Evolutionary conservation across 2,888 invertebrate genomes (phyloP).

Genomic region (Dasysyrphus tricinctus): DNA sequence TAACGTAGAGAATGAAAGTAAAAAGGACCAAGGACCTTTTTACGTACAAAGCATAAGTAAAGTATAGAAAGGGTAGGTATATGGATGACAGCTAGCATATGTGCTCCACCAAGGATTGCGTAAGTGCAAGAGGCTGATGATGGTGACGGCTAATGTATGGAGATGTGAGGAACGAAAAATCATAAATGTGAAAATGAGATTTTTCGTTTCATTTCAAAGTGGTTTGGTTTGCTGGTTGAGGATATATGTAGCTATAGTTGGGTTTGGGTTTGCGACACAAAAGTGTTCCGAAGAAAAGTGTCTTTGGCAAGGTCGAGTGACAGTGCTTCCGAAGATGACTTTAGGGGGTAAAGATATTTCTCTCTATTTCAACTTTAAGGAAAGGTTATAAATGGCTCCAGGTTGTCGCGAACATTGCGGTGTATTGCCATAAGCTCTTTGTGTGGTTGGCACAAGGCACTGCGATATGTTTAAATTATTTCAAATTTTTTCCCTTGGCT

Average conservation of each 20-base stretch:
- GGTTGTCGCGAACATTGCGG: slow-evolving; percentile 68
- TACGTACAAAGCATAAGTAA: neutral
- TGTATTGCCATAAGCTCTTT: slow-evolving; percentile 46
- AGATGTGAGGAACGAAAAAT: slow-evolving; percentile 48
- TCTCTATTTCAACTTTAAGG: slow-evolving; percentile 17
- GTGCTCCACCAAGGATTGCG: slow-evolving; percentile 58
- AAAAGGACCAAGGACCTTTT: slow-evolving; percentile 57
- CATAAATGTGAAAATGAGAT: slow-evolving; percentile 74
- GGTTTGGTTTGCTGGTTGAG: slow-evolving; percentile 24
- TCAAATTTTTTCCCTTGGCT: neutral
- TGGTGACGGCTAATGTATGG: neutral
- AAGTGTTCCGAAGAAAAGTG: slow-evolving; percentile 34
- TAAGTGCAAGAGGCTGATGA: slow-evolving; percentile 63
- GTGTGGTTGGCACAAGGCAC: slow-evolving; percentile 60
- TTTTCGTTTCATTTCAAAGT: slow-evolving; percentile 58
- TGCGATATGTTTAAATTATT: slow-evolving; percentile 47
- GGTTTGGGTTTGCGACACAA: slow-evolving; percentile 13
- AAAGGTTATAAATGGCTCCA: slow-evolving; percentile 74
- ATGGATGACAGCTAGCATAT: slow-evolving; percentile 70
- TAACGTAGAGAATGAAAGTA: slow-evolving; percentile 63
- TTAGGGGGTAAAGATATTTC: slow-evolving; percentile 4
- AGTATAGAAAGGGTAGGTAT: neutral
- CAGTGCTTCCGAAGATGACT: slow-evolving; percentile 36
- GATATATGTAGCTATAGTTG: too few relatives aligned
- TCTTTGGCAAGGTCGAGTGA: slow-evolving; percentile 71